Conservation (phyloP, 2,113 vertebrate genomes). For the Tragelaphus strepsiceros region DNA sequence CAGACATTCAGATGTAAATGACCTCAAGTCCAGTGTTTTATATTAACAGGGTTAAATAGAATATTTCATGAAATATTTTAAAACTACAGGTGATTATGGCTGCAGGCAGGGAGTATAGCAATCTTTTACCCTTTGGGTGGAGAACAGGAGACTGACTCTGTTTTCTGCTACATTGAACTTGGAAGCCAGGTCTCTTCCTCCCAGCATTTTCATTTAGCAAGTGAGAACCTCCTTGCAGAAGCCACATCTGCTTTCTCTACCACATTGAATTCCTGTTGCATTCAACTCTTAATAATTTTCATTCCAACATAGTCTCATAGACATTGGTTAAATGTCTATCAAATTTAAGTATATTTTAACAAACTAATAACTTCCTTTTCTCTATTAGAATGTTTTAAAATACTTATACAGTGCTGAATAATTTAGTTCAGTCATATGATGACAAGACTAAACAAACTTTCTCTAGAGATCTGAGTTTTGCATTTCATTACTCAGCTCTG, state of each 20-base stretch:
- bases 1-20: not conserved
- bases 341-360: slow-evolving; percentile 63
- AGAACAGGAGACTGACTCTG: not conserved
- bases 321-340: slow-evolving; percentile 51
- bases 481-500: slow-evolving; percentile 78
- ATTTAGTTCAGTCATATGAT: slow-evolving; percentile 61
- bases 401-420: slow-evolving; percentile 54
- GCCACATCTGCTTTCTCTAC: not conserved
- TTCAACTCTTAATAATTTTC: not conserved
- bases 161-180: not conserved
- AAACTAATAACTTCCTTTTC: slow-evolving; percentile 66
- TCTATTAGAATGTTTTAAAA: slow-evolving; percentile 58
- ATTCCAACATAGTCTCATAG: not conserved
- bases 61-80: not conserved
- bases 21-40: not conserved
- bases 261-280: not conserved
- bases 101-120: not conserved
- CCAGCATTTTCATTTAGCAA: not conserved
- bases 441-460: slow-evolving; percentile 81
- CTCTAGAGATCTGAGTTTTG: slow-evolving; percentile 75
- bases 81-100: not conserved
- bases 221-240: not conserved
- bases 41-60: not conserved
- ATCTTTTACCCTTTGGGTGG: not conserved
- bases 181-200: not conserved